Percentiles rank a stretch among this genome's conserved stretches.
These are phyloP conservation scores for Albula goreensis DNA, from an alignment of 2,113 vertebrate genomes.

Conservation along the genomic window DNA sequence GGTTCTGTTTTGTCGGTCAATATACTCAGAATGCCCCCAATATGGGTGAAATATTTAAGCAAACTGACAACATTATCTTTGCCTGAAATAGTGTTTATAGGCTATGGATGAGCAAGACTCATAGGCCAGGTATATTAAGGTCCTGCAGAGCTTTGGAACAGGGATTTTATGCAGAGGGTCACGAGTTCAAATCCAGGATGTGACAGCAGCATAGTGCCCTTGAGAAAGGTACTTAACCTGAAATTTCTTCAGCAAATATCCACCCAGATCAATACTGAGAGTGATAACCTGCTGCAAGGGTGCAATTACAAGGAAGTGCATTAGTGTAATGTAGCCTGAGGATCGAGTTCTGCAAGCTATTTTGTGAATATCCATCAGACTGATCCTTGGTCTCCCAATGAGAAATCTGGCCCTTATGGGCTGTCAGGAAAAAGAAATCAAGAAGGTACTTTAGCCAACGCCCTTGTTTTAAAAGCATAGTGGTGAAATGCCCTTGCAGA, in stretches of 20 bases:
- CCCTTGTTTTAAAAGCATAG: not conserved
- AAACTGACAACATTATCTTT: not conserved
- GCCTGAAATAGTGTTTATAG: not conserved
- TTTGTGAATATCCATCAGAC: not conserved
- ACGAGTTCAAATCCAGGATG: not conserved
- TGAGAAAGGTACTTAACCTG: not conserved
- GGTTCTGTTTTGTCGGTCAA: not conserved
- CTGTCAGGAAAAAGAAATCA: not conserved
- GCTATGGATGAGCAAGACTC: not conserved
- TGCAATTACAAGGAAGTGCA: constrained; percentile 3
- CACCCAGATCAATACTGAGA: not conserved
- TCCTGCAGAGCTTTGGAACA: not conserved
- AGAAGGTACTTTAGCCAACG: not conserved
- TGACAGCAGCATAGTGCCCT: not conserved
- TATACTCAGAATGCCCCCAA: not conserved
- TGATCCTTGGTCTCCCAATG: not conserved
- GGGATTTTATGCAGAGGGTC: not conserved
- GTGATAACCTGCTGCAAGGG: not conserved
- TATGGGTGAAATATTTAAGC: not conserved
- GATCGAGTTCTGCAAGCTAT: not conserved
- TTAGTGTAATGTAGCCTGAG: not conserved
- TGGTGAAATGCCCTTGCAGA: not conserved
- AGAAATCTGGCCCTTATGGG: not conserved
- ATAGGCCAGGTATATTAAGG: not conserved
- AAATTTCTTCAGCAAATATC: not conserved